Evolutionary conservation across 2,113 vertebrate genomes (phyloP).

Genomic region (Falco punctatus): DNA sequence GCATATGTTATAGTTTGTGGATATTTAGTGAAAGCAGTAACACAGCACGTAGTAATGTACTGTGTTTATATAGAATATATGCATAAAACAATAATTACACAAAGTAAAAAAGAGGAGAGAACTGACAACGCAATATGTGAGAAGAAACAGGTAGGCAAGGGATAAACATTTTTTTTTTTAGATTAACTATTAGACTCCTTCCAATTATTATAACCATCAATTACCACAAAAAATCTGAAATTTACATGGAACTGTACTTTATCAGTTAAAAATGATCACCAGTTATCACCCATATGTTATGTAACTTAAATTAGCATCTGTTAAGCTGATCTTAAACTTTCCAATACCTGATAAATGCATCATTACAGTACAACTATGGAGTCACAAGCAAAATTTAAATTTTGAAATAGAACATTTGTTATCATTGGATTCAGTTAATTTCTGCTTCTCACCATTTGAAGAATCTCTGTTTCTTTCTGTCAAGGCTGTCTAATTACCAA

Average conservation of each 20-base stretch:
- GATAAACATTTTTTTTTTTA: not conserved
- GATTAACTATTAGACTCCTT: not conserved
- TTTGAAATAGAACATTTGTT: not conserved
- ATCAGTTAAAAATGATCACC: not conserved
- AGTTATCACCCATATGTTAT: not conserved
- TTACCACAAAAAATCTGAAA: not conserved
- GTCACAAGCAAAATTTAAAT: not conserved
- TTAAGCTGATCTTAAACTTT: not conserved
- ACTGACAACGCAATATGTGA: not conserved
- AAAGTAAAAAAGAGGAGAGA: not conserved
- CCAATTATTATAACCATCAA: not conserved
- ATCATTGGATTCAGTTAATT: not conserved
- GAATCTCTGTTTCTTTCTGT: not conserved
- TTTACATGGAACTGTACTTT: not conserved
- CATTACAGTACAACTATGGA: not conserved
- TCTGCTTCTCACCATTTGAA: not conserved
- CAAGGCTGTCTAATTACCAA: not conserved
- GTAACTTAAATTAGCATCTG: not conserved
- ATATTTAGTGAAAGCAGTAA: not conserved
- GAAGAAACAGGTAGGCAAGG: not conserved
- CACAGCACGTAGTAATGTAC: not conserved
- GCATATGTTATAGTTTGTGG: not conserved
- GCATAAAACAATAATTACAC: not conserved
- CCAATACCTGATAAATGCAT: not conserved
- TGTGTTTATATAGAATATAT: accelerated